Evolutionary conservation across 2,113 vertebrate species (phyloP), one percentile per base, ranked within the genome.

Genomic region (Carettochelys insculpta): DNA sequence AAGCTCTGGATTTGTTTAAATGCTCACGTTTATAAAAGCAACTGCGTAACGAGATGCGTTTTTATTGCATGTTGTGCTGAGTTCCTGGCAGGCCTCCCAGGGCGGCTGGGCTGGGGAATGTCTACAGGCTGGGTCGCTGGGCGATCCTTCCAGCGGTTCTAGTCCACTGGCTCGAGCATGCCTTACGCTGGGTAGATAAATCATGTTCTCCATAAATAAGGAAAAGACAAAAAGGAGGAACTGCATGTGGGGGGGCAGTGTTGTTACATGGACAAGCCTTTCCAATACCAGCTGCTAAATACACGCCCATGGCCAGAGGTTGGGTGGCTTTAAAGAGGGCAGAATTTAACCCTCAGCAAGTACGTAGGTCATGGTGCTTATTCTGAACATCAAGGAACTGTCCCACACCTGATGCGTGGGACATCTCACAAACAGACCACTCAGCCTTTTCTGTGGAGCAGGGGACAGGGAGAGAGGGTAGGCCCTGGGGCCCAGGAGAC

Each of bases 1-100:
- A 77, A 52, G 83, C 94, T 96, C 97, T 96, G 96, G 94, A 94
- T 97, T 96, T 94, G 34, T 94, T 97, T 96, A 97, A 94, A 95
- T 90, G 87, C 95, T 96, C 96, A 95, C 92, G 94, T 97, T 95
- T 95, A 95, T 89, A 96, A 92, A 96, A 95, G 89, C 86, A 43
- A 82, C 89, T 86, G 87, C 92, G 92, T 95, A 95, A 92, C 76
- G 41, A 93, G 93, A 92, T 90, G 88, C 85, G 85, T 90, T 92
- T 95, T 95, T 93, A 92, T 80, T 85, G 84, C 89, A 92, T 92
- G 94, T 93, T 90, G 94, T 91, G 90, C 75, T 80, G 79, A 86
- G 91, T 83, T 78, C 90, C 91, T 93, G 94, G 94, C 90, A 34
- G 75, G 77, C 78, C 76, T 80, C 94, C 94, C 89, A 43, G 90